Conservation (phyloP, 2,797 vertebrate species). For the Adelosebastes latens region DNA sequence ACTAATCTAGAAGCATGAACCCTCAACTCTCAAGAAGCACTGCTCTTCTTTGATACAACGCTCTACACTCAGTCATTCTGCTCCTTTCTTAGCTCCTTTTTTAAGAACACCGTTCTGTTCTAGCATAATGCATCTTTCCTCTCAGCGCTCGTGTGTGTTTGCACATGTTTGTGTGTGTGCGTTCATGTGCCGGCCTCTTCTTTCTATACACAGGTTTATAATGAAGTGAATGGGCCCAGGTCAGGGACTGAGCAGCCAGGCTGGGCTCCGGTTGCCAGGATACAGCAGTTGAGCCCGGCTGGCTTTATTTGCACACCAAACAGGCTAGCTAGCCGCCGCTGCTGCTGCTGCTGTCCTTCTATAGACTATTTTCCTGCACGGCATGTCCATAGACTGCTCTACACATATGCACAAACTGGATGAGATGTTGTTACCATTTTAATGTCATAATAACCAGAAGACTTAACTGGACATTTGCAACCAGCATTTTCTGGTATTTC, state of each 20-base stretch:
- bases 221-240: conserved; percentile 87
- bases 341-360: conserved; percentile 46
- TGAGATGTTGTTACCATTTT: background rate
- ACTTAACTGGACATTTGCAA: background rate
- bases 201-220: conserved; percentile 82
- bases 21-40: background rate
- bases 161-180: conserved; percentile 2
- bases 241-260: conserved; percentile 81
- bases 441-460: background rate
- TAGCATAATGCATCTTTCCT: conserved; percentile 35
- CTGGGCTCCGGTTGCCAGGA: conserved; percentile 85
- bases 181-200: conserved; percentile 74
- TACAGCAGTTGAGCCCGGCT: conserved; percentile 78
- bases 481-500: background rate
- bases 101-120: background rate
- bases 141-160: conserved; percentile 26
- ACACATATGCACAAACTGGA: conserved; percentile 18
- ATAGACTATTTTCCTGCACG: conserved; percentile 35
- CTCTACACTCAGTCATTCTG: background rate
- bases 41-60: conserved; percentile 11
- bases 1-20: background rate
- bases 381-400: conserved; percentile 51
- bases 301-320: conserved; percentile 86
- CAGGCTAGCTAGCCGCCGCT: conserved; percentile 65
- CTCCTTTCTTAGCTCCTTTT: conserved; percentile 11